A percentile compares a stretch with the other conserved stretches of the same genome.
Conservation (phyloP, 1,140 invertebrate genomes). For the Artemia franciscana region DNA sequence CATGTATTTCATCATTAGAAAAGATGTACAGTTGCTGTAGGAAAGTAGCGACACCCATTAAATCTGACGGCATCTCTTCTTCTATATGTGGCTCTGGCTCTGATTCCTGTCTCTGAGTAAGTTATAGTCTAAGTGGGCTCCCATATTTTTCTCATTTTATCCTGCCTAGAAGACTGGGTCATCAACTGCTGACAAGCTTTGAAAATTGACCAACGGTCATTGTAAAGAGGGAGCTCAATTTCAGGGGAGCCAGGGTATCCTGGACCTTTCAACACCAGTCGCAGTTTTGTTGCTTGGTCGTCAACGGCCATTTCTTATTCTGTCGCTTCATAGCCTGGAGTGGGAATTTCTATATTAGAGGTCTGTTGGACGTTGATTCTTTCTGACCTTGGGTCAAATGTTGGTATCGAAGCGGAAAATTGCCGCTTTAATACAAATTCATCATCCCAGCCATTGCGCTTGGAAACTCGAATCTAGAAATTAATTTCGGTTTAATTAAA, state of each 20-base stretch:
- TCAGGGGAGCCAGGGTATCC: conserved; percentile 52
- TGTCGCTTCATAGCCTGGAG: conserved; percentile 32
- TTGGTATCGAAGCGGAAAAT: conserved; percentile 86
- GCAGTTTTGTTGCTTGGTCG: conserved; percentile 35
- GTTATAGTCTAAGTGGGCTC: conserved; percentile 57
- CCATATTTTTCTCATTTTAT: conserved; percentile 69
- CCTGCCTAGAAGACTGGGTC: conserved; percentile 44
- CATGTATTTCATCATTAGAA: no score
- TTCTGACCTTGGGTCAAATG: conserved; percentile 92
- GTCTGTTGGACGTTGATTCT: conserved; percentile 94
- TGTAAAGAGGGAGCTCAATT: conserved; percentile 53
- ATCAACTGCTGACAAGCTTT: conserved; percentile 64
- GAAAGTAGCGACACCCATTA: background rate
- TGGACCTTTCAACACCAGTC: conserved; percentile 43
- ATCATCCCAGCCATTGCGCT: conserved; percentile 84
- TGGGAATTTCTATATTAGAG: conserved; percentile 70
- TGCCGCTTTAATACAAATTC: conserved; percentile 89
- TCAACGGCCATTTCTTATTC: conserved; percentile 4
- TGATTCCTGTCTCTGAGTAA: conserved; percentile 17
- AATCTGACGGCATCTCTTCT: background rate
- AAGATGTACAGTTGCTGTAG: background rate
- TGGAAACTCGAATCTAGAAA: conserved; percentile 22
- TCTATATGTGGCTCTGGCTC: background rate
- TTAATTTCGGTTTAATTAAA: no score
- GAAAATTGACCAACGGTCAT: conserved; percentile 73